Percentiles rank a stretch among this genome's conserved stretches.
Conservation (phyloP, 2,113 vertebrate species). For the Oncorhynchus tshawytscha region DNA sequence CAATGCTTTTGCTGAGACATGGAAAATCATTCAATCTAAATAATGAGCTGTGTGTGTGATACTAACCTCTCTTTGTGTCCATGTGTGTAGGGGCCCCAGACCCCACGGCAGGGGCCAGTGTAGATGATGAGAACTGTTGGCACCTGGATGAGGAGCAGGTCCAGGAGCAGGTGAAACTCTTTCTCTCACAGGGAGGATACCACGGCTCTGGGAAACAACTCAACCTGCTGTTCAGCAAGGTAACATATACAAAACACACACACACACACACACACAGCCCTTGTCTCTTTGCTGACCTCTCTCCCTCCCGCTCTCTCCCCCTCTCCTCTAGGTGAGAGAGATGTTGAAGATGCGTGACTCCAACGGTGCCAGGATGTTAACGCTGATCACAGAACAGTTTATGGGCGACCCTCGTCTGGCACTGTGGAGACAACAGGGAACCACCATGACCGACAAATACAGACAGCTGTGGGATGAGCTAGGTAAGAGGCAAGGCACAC, state of each 20-base stretch:
- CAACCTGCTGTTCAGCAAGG: conserved; percentile 98
- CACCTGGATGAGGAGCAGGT: conserved; percentile 98
- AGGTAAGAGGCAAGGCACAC: conserved; percentile 45
- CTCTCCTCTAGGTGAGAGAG: conserved; percentile 85
- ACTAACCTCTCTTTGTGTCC: conserved; percentile 34
- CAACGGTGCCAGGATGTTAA: conserved; percentile 93
- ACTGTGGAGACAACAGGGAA: conserved; percentile 94
- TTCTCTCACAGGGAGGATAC: conserved; percentile 95
- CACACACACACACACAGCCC: not conserved
- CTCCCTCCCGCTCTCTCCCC: not conserved
- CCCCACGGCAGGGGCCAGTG: conserved; percentile 93
- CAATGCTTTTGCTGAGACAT: too few relatives aligned
- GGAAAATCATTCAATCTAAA: too few relatives aligned
- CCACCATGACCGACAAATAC: conserved; percentile 95
- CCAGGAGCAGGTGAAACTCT: conserved; percentile 97
- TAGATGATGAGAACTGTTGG: conserved; percentile 98
- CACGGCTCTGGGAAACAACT: conserved; percentile 98
- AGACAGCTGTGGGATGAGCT: conserved; percentile 92
- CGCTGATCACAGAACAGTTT: conserved; percentile 95
- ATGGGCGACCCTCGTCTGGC: conserved; percentile 91
- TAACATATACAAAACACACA: conserved; percentile 52
- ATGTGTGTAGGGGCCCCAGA: conserved; percentile 87
- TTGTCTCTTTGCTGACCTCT: too few relatives aligned
- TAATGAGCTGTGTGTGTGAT: conserved; percentile 20
- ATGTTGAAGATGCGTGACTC: conserved; percentile 98